phyloP scores from a whole-genome alignment of 1,140 invertebrate species.

The Cotesia glomerata region DNA sequence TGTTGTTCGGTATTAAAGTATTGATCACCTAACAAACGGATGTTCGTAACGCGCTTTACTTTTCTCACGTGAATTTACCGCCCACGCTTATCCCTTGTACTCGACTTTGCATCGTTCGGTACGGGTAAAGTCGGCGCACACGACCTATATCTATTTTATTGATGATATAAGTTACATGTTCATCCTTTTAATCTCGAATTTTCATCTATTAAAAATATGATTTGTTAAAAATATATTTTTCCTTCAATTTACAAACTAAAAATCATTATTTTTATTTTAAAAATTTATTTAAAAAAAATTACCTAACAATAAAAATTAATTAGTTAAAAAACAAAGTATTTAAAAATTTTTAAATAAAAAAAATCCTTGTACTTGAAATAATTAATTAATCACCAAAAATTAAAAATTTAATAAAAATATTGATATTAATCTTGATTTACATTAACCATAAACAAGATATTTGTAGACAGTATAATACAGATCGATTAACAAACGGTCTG shows the following conservation, averaged over 20 bases:
- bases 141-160: neutral
- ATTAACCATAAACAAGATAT: neutral
- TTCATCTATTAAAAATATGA: neutral
- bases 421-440: too few species aligned
- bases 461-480: neutral
- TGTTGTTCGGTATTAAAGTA: slow-evolving; percentile 42
- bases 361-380: too few species aligned
- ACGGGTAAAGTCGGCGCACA: neutral
- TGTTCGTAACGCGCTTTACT: slow-evolving; percentile 11
- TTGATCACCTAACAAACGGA: slow-evolving; percentile 42
- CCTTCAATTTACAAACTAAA: too few species aligned
- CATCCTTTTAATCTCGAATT: neutral
- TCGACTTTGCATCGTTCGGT: neutral
- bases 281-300: too few species aligned
- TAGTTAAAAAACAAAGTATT: too few species aligned
- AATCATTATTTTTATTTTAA: too few species aligned
- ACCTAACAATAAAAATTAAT: too few species aligned
- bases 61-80: slow-evolving; percentile 34
- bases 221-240: too few species aligned
- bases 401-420: too few species aligned
- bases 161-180: neutral
- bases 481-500: neutral
- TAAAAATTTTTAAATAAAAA: too few species aligned
- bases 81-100: slow-evolving; percentile 5
- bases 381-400: too few species aligned